phyloP scores from a whole-genome alignment of 2,113 vertebrate genomes.

The Ia io region DNA sequence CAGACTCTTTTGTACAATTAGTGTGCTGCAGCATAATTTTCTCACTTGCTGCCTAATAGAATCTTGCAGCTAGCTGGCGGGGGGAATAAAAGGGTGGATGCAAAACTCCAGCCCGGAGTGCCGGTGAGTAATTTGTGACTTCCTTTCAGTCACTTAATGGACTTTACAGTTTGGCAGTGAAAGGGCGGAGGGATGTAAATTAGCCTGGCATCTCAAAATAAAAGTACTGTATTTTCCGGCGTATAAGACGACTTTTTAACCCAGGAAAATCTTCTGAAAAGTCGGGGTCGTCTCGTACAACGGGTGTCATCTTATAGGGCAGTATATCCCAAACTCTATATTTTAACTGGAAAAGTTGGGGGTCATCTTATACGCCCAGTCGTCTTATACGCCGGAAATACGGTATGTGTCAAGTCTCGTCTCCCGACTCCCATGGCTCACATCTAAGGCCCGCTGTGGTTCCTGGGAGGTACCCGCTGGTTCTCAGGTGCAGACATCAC shows the following conservation, averaged over 20 bases:
- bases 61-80: conserved; percentile 76
- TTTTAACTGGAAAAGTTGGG: no score
- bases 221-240: no score
- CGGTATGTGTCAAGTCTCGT: conserved; percentile 71
- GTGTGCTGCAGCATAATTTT: conserved; percentile 83
- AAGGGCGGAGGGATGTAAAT: conserved; percentile 77
- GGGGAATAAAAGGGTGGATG: conserved; percentile 73
- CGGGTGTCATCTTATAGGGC: no score
- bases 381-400: no score
- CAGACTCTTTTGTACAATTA: conserved; percentile 80
- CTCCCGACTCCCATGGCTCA: conserved; percentile 22
- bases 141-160: conserved; percentile 81
- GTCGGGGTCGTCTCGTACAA: no score
- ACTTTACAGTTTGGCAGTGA: conserved; percentile 81
- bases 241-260: no score
- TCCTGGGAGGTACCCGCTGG: background rate
- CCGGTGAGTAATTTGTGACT: conserved; percentile 80
- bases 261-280: no score
- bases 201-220: conserved; percentile 76
- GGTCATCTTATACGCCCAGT: no score
- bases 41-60: conserved; percentile 82
- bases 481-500: background rate
- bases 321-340: no score
- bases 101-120: conserved; percentile 73
- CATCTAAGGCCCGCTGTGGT: background rate